Conservation (phyloP, 2,888 invertebrate species). For the Ophraella communa region DNA sequence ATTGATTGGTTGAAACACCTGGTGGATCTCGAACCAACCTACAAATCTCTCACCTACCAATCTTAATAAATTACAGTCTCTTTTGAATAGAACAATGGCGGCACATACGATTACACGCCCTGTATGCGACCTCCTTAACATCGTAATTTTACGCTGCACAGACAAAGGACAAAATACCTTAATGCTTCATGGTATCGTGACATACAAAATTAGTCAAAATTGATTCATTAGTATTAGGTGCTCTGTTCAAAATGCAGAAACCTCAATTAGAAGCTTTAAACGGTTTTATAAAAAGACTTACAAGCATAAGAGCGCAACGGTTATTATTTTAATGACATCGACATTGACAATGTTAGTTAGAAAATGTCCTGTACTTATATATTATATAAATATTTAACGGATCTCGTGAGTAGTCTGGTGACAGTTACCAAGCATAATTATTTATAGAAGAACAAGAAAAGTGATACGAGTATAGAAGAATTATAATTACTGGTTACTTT, state of each 20-base stretch:
- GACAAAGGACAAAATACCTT: neutral
- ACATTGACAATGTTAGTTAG: neutral
- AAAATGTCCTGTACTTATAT: too few species aligned
- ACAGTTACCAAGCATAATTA: too few species aligned
- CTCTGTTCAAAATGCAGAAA: neutral
- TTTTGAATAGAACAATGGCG: neutral
- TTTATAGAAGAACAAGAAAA: too few species aligned
- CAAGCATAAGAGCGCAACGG: neutral
- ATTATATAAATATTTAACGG: too few species aligned
- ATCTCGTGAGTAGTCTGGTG: too few species aligned
- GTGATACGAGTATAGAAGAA: too few species aligned
- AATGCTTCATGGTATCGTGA: constrained; percentile 3
- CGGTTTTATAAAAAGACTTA: neutral
- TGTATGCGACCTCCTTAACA: neutral
- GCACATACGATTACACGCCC: neutral
- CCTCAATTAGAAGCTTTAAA: neutral
- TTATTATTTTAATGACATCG: neutral
- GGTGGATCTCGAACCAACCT: too few species aligned
- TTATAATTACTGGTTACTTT: too few species aligned
- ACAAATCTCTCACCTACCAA: neutral
- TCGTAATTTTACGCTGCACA: constrained; percentile 7
- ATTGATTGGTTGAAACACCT: too few species aligned
- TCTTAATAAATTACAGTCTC: neutral
- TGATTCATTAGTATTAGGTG: neutral
- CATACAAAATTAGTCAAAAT: neutral